Evolutionary conservation across 2,888 invertebrate genomes (phyloP), one percentile per base, ranked within the genome.

Genomic region (Blomia tropicalis): DNA sequence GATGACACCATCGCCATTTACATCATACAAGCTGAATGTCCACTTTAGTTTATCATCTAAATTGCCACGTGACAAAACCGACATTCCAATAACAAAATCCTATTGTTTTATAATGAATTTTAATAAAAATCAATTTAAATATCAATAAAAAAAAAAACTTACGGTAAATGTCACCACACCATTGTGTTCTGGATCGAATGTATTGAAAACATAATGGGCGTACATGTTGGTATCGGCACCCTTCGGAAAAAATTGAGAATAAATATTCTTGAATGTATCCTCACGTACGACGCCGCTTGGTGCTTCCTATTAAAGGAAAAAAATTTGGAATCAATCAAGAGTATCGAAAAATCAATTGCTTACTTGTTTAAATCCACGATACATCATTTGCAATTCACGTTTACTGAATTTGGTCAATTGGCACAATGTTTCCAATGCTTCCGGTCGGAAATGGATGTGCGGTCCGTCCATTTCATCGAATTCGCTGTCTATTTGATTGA

Each of bases 281-380:
- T 47, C 51, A 11, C 51, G 22, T 14, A 47, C 51, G n/a, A 47
- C 51, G 51, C 51, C 51, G 22, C 51, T 47, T 7, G 51, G 51
- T 11, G 51, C 51, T 19, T 47, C 51, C 51, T 47, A 27, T 47
- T 19, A 47, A 27, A 47, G 7, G 27, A 7, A 47, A 19, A 27
- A 7, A 47, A n/a, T 47, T 11, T n/a, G 27, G n/a, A 7, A 47
- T 47, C 27, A 47, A 47, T 47, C 51, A 19, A 47, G 22, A 14
- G 51, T n/a, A 47, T n/a, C 27, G 17, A 11, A 11, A 36, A 36
- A 17, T 36, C 36, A 36, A 19, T 14, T 14, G n/a, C 32, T 64
- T 56, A 89, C 90, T 69, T 92, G 91, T 77, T 95, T 95, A 80
- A 93, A 91, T 66, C 92, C 91, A 69, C 93, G 81, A 79, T 95